Base-by-base conservation (phyloP, 2,113 vertebrate genomes). In the Myrmecobius fasciatus region DNA sequence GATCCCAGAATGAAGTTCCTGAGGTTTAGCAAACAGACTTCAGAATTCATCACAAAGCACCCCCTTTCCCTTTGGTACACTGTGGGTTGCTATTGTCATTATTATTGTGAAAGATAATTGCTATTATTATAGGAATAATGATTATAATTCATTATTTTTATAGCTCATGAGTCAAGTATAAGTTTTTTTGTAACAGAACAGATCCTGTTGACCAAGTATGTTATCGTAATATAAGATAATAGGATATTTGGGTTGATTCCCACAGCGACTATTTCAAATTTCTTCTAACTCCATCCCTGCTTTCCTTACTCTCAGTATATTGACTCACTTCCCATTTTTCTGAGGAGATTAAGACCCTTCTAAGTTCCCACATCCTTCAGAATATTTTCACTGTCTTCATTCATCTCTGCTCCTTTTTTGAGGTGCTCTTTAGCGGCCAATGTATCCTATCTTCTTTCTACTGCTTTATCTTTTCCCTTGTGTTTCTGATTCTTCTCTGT, bases 1-100 rank as follows among this genome's bases (percentile, higher is more conserved):
- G n/a, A 83, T 92, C 93, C 89, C 67, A 91, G 91, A 95, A 96
- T 52, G 88, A 89, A 89, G 51, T 46, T 7, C 54, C 91, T 53
- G 46, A 89, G 22, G 53, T 43, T 91, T 53, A 7, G 25, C 75
- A 94, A 25, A 52, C 60, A 31, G 17, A 20, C 5, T 75, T 7
- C n/a, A 91, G 49, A 28, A 89, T 94, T 52, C 83, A 95, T 94
- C 88, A 51, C 24, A 51, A 52, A 91, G n/a, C 25, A 83, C 67
- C 67, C 67, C 36, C n/a, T 83, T 60, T 36, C 11, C 26, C 51
- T 28, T 49, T 89, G 56, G 26, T 22, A 93, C 36, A 94, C 5
- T 2, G 5, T 36, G 52, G 92, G 26, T 20, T 94, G 53, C 36
- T 94, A 49, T 90, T 53, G 17, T 89, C 46, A 83, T 90, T 96